Base-by-base conservation (phyloP, 2,797 vertebrate species). In the Rousettus madagascariensis region DNA sequence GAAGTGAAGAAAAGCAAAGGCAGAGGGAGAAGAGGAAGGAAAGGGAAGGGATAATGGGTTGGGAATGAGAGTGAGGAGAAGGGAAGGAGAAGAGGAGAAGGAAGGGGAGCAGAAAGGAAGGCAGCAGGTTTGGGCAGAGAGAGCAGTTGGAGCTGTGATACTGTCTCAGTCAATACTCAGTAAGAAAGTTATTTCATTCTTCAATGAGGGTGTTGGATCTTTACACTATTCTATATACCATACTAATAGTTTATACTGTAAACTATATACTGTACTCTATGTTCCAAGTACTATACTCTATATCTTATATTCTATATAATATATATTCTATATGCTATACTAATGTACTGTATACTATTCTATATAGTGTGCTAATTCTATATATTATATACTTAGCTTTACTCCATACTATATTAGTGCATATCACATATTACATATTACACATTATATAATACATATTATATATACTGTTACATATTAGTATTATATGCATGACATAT, bases 71-170 rank as follows among this genome's bases (percentile, higher is more conserved):
- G n/a, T n/a, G 22, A 78, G 78, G 24, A 38, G 1, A n/a, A 9
- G 26, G 22, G 7, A 12, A 2, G 11, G 9, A n/a, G 5, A 11
- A 15, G 15, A 15, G 3, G 24, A 5, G 11, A 41, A 6, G 24
- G 15, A 5, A 26, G 7, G 9, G 22, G 6, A 28, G 16, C 20
- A 30, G 8, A 28, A 10, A 11, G 11, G 5, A 19, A 66, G 9
- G 15, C 1, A 66, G 33, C 19, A 28, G 33, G 16, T 16, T 28
- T 82, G 63, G 10, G 5, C 16, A 59, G 57, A 95, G 30, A 84
- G 51, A 69, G 30, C 57, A 65, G 2, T 69, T 68, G n/a, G 22
- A 51, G 36, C 17, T 38, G 4, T 28, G 10, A 24, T 55, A 24
- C 12, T 36, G 1, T 80, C 19, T 79, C 26, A 41, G 0, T 59